phyloP scores from a whole-genome alignment of 2,888 invertebrate species.

The Drosophila parthenogenetica region DNA sequence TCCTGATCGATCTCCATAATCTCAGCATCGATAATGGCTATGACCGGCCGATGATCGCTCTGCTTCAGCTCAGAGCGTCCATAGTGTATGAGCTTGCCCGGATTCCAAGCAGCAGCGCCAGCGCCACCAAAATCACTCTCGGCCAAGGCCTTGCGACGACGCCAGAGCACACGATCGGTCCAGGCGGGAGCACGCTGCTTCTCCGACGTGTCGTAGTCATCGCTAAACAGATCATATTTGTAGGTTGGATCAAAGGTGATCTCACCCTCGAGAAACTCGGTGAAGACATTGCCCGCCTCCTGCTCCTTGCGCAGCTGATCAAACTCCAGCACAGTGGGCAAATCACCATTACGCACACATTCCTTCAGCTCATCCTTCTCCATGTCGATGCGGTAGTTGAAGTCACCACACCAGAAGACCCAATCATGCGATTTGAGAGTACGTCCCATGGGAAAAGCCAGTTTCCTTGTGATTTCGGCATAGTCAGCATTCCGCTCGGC shows the following conservation, averaged over 20 bases:
- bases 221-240: slow-evolving; percentile 99
- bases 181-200: slow-evolving; percentile 98
- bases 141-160: slow-evolving; percentile 90
- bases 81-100: slow-evolving; percentile 94
- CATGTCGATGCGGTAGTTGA: slow-evolving; percentile 98
- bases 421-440: slow-evolving; percentile 98
- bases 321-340: slow-evolving; percentile 91
- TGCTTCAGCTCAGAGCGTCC: slow-evolving; percentile 97
- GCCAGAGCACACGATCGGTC: slow-evolving; percentile 99
- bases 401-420: slow-evolving; percentile 99
- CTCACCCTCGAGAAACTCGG: slow-evolving; percentile 96
- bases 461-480: slow-evolving; percentile 96
- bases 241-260: slow-evolving; percentile 98
- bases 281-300: slow-evolving; percentile 93
- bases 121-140: slow-evolving; percentile 87
- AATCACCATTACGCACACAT: slow-evolving; percentile 87
- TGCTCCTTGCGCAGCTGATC: slow-evolving; percentile 95
- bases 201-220: slow-evolving; percentile 99
- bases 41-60: slow-evolving; percentile 98
- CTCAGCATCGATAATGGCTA: slow-evolving; percentile 95
- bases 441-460: slow-evolving; percentile 96
- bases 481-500: slow-evolving; percentile 97
- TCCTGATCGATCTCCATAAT: slow-evolving; percentile 92
- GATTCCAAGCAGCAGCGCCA: slow-evolving; percentile 88
- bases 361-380: slow-evolving; percentile 97